A percentile compares a stretch with the other conserved stretches of the same genome.
Conservation (phyloP, 1,140 invertebrate species). For the Dendroctonus ponderosae region DNA sequence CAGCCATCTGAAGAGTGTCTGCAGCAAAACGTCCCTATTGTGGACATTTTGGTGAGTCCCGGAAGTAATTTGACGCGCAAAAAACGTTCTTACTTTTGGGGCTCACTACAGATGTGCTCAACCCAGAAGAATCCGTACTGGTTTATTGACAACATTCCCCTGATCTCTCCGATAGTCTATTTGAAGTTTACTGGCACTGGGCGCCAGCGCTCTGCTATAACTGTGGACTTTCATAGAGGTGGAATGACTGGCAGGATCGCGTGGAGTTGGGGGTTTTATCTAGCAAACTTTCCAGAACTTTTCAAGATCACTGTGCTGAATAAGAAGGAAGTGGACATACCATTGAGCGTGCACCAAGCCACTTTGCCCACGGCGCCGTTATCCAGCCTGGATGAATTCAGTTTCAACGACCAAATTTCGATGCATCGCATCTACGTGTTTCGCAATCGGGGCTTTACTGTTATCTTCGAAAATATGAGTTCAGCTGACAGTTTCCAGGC, state of each 20-base stretch:
- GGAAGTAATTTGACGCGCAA: no score
- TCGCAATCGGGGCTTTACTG: conserved; percentile 18
- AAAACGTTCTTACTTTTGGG: no score
- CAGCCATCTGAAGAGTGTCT: conserved; percentile 4
- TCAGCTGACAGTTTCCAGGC: conserved; percentile 12
- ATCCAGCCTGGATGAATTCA: background rate
- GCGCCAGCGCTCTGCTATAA: background rate
- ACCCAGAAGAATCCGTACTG: conserved; percentile 27
- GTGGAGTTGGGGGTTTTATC: no score
- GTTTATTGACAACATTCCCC: conserved; percentile 13
- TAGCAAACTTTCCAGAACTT: no score
- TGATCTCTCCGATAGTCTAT: conserved; percentile 15
- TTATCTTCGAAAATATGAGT: conserved; percentile 27
- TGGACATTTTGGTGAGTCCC: conserved; percentile 11
- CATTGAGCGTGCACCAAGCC: conserved; percentile 8
- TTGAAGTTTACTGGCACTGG: conserved; percentile 20
- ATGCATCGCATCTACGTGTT: conserved; percentile 28
- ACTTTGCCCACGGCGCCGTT: conserved; percentile 11
- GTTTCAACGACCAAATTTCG: conserved; percentile 23
- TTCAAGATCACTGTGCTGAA: no score
- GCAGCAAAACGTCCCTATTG: background rate
- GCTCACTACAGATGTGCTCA: conserved; percentile 34
- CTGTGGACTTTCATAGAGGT: background rate
- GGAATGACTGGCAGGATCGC: no score
- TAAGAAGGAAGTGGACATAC: no score